Conservation (phyloP, 1,140 invertebrate genomes). For the Asobara japonica region DNA sequence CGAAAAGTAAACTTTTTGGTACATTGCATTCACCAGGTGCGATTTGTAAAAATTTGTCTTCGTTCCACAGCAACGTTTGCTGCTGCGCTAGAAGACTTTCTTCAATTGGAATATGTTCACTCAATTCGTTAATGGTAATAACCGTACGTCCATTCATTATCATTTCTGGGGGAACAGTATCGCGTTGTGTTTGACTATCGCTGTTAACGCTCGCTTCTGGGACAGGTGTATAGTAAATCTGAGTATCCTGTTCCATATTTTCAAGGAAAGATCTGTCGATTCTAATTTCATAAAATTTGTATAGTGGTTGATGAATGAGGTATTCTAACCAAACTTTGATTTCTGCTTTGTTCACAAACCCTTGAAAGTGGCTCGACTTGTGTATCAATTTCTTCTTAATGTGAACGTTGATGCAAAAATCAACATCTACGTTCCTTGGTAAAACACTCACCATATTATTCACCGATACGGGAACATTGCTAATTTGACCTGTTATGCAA, state of each 20-base stretch:
- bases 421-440: background rate
- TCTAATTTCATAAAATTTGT: background rate
- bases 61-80: conserved; percentile 5
- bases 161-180: background rate
- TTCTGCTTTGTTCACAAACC: background rate
- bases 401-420: conserved; percentile 18
- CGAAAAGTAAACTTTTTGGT: background rate
- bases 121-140: background rate
- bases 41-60: background rate
- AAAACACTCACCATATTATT: conserved; percentile 16
- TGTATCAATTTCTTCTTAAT: conserved; percentile 4
- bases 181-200: background rate
- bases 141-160: background rate
- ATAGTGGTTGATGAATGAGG: background rate
- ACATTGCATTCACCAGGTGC: background rate
- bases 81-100: background rate
- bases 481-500: conserved; percentile 12
- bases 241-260: background rate
- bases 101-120: background rate
- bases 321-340: background rate
- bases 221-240: background rate
- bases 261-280: background rate
- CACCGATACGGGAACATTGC: conserved; percentile 19
- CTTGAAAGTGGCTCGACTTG: conserved; percentile 1
- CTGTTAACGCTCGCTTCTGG: too few species aligned